Evolutionary conservation across 2,113 vertebrate species (phyloP), one percentile per base, ranked within the genome.

Genomic region (Serinus canaria): DNA sequence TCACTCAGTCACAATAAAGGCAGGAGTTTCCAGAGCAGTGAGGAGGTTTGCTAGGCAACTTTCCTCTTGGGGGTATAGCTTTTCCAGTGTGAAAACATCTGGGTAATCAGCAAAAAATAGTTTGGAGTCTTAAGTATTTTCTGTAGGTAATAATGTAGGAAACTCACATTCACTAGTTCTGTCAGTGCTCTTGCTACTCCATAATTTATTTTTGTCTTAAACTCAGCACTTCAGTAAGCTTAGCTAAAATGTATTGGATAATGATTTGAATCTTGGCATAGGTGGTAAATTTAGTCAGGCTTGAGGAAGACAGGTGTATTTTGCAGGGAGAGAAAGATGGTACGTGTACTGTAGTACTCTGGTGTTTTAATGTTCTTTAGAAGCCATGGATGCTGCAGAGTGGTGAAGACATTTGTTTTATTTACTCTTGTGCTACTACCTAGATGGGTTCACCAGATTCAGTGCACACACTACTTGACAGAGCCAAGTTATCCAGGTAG

Each of bases 401-500:
- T 10, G 2, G 43, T 22, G 37, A 49, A 81, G 84, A 41, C 31
- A 5, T 56, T 72, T 73, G 39, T 47, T 90, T 83, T 76, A 8
- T 94, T 93, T 90, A 80, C 89, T 92, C 28, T 46, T 47, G 16
- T 50, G 49, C 78, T 93, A 44, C 62, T 58, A 85, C 89, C 81
- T 83, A 73, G 88, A 66, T 86, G 67, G 49, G 82, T 85, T 95
- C 83, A 87, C 76, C 77, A 76, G 78, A 76, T 83, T 91, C 72
- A 70, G 66, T 56, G 58, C 90, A 87, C 68, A 82, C 52, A 16
- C 56, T 66, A 10, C 76, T 94, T 83, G 77, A 49, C 72, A 91
- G 30, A 77, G 96, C 86, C 93, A 92, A 53, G 80, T 93, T 83
- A 72, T 52, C 80, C 31, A 87, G 88, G 72, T 89, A 87, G 60